Percentiles rank a stretch among this genome's conserved stretches.
Evolutionary conservation across 2,113 vertebrate genomes (phyloP).

Genomic region (Nyctibius bracteatus): DNA sequence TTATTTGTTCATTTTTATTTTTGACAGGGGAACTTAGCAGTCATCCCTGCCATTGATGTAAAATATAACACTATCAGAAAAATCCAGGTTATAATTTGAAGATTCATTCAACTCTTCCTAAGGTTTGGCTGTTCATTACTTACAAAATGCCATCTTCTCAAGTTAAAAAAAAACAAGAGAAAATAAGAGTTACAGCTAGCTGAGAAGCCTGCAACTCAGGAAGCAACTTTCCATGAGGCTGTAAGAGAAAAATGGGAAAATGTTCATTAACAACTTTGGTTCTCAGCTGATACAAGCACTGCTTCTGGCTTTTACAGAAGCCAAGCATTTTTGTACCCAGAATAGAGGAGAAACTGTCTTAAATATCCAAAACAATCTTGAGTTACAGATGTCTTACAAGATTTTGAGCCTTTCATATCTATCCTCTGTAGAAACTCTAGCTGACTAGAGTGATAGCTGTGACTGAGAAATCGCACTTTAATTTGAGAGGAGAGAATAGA

Average conservation of each 20-base stretch:
- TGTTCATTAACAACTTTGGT: background rate
- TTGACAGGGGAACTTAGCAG: background rate
- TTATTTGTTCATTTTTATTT: background rate
- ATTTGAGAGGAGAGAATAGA: background rate
- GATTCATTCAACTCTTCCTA: background rate
- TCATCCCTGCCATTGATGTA: background rate
- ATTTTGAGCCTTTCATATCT: background rate
- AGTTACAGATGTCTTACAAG: background rate
- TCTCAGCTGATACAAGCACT: background rate
- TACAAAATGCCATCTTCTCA: background rate
- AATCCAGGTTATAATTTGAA: background rate
- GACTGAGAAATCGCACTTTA: background rate
- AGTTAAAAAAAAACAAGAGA: background rate
- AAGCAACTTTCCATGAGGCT: background rate
- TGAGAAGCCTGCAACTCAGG: background rate
- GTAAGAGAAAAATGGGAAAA: background rate
- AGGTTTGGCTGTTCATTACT: background rate
- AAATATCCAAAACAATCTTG: background rate
- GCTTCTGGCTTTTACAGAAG: background rate
- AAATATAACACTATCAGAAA: background rate
- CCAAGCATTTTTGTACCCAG: background rate
- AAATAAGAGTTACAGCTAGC: background rate
- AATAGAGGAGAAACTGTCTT: background rate
- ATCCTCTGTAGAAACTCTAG: background rate
- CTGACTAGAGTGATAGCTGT: background rate